Base-by-base conservation (phyloP, 2,888 invertebrate species). In the Atrina japonica region DNA sequence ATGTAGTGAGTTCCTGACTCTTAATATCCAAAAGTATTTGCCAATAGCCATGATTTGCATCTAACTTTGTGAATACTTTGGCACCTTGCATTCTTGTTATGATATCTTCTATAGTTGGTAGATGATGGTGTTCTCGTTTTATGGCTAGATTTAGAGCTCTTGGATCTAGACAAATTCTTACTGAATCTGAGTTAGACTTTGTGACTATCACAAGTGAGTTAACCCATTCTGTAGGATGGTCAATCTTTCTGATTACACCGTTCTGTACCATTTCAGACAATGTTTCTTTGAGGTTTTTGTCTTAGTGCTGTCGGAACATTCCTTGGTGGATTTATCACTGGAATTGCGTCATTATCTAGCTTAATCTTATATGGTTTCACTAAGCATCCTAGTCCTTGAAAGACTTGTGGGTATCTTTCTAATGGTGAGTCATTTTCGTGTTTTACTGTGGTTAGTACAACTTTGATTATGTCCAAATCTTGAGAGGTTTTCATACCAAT, bases 1-100 rank as follows among this genome's bases (percentile, higher is more conserved):
- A 52, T 25, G 65, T 66, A 25, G 59, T 50, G 25, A 66, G 53
- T 2, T 21, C 18, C 21, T 65, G 56, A 30, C 65, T 66, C 21
- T 9, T 21, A 11, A 59, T n/a, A 53, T 70, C 66, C 3, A 66
- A 30, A n/a, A 52, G 53, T 35, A 60, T 52, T 27, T 67, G 67
- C 67, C 60, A 59, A 43, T 60, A 60, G 21, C 67, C 67, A 53
- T 43, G 52, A 43, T 64, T 64, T n/a, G 64, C 64, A 41, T 64
- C 64, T 1, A 53, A 25, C 14, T 53, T 64, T 23, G 27, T 25
- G 53, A 64, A 64, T 6, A 49, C 2, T 30, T 27, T 61, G 35
- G 61, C 50, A 23, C 47, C 47, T 11, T 27, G n/a, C 7, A 61
- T 27, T 35, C 61, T 49, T 16, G 61, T 30, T 21, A 49, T 30